These are phyloP conservation scores for Zaprionus obscuricornis DNA, from an alignment of 2,888 invertebrate species.

Conservation along the genomic window DNA sequence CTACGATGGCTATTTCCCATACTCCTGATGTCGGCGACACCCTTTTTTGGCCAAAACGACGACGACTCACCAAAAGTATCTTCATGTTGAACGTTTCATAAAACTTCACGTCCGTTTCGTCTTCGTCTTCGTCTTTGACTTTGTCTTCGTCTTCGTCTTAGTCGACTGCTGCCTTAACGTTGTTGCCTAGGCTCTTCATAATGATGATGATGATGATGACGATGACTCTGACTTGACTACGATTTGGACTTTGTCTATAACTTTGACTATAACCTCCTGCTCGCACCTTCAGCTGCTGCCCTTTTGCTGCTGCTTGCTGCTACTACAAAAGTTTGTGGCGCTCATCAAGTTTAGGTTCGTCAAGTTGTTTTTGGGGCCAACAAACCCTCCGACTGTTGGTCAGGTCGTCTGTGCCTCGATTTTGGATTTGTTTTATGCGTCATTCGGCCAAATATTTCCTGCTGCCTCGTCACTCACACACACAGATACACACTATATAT, in stretches of 20 bases:
- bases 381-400: conserved; percentile 60
- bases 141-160: conserved; percentile 15
- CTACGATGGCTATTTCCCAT: conserved; percentile 1
- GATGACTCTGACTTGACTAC: conserved; percentile 26
- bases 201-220: conserved; percentile 5
- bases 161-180: too few relatives aligned
- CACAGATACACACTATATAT: too few relatives aligned
- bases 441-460: conserved; percentile 71
- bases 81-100: conserved; percentile 63
- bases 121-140: conserved; percentile 44
- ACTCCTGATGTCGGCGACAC: background rate
- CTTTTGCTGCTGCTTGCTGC: conserved; percentile 14
- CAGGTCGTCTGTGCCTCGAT: conserved; percentile 19
- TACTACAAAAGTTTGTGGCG: conserved; percentile 9
- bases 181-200: conserved; percentile 8
- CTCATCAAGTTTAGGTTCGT: conserved; percentile 57
- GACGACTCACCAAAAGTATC: conserved; percentile 42
- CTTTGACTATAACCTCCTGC: too few relatives aligned
- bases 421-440: conserved; percentile 73
- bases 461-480: conserved; percentile 13
- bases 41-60: background rate
- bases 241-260: conserved; percentile 6
- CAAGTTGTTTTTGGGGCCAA: conserved; percentile 58
- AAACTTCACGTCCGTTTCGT: conserved; percentile 52
- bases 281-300: conserved; percentile 18